phyloP scores from a whole-genome alignment of 2,888 invertebrate genomes.

The Microctonus hyperodae region DNA sequence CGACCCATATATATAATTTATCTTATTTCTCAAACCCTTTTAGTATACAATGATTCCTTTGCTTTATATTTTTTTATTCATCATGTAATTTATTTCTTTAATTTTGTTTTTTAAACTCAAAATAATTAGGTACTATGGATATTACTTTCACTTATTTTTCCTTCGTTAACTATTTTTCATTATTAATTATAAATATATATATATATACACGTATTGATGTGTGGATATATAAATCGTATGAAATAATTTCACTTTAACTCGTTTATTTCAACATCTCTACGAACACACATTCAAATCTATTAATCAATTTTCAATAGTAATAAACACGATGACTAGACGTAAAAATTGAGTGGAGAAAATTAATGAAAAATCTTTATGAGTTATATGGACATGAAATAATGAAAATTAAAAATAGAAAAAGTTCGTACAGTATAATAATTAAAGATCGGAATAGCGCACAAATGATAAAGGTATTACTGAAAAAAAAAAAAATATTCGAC shows the following conservation, averaged over 20 bases:
- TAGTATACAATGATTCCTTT: too few relatives aligned
- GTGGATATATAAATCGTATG: background rate
- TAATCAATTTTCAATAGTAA: conserved; percentile 19
- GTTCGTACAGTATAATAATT: background rate
- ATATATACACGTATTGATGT: too few relatives aligned
- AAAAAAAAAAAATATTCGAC: conserved; percentile 2
- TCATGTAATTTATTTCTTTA: background rate
- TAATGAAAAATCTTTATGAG: conserved; percentile 27
- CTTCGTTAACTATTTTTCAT: background rate
- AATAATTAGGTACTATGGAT: background rate
- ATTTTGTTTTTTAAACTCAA: background rate
- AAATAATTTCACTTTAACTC: background rate
- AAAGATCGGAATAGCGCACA: conserved; percentile 4
- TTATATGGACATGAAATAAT: background rate
- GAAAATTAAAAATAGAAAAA: conserved; percentile 6
- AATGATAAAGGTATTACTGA: background rate
- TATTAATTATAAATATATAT: background rate
- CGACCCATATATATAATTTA: background rate
- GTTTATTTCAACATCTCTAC: background rate
- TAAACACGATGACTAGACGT: conserved; percentile 20
- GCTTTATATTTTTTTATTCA: background rate
- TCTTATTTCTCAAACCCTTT: background rate
- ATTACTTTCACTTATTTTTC: background rate
- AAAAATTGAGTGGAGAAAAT: conserved; percentile 15
- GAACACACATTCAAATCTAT: background rate